These are phyloP conservation scores for Hephaestus fuliginosus DNA, from an alignment of 2,797 vertebrate genomes.

Conservation along the genomic window DNA sequence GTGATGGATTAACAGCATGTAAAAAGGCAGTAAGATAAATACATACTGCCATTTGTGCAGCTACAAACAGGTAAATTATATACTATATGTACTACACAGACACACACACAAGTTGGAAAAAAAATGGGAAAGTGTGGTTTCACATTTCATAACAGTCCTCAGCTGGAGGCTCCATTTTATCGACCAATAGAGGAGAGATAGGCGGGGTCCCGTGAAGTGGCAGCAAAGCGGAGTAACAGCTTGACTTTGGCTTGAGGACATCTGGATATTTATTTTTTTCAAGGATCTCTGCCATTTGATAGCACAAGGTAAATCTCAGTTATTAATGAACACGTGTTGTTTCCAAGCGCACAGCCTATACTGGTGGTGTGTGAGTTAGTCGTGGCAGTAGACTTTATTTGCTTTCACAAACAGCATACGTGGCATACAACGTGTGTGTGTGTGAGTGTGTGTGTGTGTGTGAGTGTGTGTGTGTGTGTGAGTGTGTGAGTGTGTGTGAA, in stretches of 20 bases:
- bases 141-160: constrained; percentile 57
- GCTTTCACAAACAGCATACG: constrained; percentile 62
- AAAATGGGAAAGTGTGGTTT: constrained; percentile 2
- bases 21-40: no score
- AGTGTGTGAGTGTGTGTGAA: neutral
- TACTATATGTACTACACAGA: neutral
- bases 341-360: rapidly evolving
- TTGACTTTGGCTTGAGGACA: constrained; percentile 59
- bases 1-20: no score
- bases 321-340: neutral
- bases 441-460: neutral
- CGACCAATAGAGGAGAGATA: constrained; percentile 39
- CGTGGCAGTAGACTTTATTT: neutral
- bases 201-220: constrained; percentile 63
- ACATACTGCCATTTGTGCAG: no score
- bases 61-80: no score
- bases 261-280: constrained; percentile 15
- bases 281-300: neutral
- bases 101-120: neutral
- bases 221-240: neutral
- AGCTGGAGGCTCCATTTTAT: constrained; percentile 6
- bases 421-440: constrained; percentile 59
- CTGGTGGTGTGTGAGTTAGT: no score
- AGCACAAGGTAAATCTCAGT: constrained; percentile 59
- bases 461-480: neutral